Evolutionary conservation across 2,888 invertebrate genomes (phyloP), one percentile per base, ranked within the genome.

Genomic region (Eretmocerus hayati): DNA sequence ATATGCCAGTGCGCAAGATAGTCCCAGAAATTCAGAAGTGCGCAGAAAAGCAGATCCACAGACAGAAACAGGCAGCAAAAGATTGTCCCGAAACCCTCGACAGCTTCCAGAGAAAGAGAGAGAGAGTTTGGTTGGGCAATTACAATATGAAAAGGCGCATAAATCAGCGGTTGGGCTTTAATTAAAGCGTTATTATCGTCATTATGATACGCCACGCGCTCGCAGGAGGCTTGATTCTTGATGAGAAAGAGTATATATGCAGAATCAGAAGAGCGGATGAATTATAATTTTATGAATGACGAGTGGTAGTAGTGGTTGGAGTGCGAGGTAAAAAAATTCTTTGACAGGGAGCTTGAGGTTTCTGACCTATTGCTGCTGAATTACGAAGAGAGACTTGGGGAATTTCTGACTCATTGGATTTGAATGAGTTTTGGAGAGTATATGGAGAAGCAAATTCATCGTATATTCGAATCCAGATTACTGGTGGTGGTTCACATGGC

Each of bases 101-200:
- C 36, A 31, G 13, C 16, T 15, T 35, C 13, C 35, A 35, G 35
- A 18, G n/a, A n/a, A n/a, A n/a, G n/a, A n/a, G n/a, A 61, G 60
- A 60, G 62, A 61, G 63, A 67, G 68, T 69, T 69, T 63, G 64
- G 63, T 61, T n/a, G 63, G 62, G 69, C 65, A 70, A 69, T 70
- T 70, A 69, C 65, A 70, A 70, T 70, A 69, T 70, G 69, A 70
- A 70, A n/a, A 70, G 67, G 65, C 67, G 60, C 64, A 64, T 67
- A 67, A 69, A 67, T 69, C 68, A 68, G 63, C 64, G 60, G n/a
- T n/a, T n/a, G n/a, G n/a, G 62, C 62, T 67, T 69, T 67, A 67
- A 67, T 70, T 68, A 67, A 65, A 65, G 66, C 66, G 62, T 67
- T 67, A 67, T 69, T 69, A 69, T 69, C 65, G 68, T 68, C 65